Percentiles rank a stretch among this genome's conserved stretches.
phyloP scores from a whole-genome alignment of 2,797 vertebrate genomes.

The Spatula versicolor region DNA sequence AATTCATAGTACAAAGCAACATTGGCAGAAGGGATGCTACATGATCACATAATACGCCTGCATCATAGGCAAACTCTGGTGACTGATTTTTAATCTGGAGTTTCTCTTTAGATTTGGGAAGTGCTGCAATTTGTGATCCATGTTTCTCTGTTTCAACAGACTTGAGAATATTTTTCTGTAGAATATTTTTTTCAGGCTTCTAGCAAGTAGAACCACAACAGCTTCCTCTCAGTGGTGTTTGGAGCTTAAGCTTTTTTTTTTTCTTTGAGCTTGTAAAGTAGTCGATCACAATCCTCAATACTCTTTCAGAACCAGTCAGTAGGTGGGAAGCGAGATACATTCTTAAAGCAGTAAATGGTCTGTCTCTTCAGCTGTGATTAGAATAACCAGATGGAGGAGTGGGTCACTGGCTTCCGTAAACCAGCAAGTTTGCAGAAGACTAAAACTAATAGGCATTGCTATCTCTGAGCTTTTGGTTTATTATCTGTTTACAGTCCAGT shows the following conservation, averaged over 20 bases:
- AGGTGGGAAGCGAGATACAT: neutral
- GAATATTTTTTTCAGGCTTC: neutral
- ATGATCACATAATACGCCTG: neutral
- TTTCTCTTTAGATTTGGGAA: neutral
- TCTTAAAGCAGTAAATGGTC: neutral
- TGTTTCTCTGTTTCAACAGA: neutral
- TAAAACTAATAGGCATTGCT: neutral
- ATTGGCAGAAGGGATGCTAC: neutral
- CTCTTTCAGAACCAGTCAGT: neutral
- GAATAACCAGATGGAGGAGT: neutral
- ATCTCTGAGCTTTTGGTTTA: neutral
- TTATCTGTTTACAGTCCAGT: neutral
- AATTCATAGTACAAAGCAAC: neutral
- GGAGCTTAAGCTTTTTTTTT: neutral
- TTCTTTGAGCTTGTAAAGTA: neutral
- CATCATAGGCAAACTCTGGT: fast-evolving
- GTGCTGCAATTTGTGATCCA: neutral
- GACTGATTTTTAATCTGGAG: neutral
- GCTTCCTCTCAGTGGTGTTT: neutral
- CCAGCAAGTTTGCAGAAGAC: neutral
- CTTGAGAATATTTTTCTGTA: neutral
- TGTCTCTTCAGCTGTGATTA: neutral
- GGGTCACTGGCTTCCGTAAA: neutral
- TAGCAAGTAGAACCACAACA: neutral
- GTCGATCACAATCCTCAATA: neutral